Evolutionary conservation across 2,888 invertebrate species (phyloP), one percentile per base, ranked within the genome.

Genomic region (Ophion costatus): DNA sequence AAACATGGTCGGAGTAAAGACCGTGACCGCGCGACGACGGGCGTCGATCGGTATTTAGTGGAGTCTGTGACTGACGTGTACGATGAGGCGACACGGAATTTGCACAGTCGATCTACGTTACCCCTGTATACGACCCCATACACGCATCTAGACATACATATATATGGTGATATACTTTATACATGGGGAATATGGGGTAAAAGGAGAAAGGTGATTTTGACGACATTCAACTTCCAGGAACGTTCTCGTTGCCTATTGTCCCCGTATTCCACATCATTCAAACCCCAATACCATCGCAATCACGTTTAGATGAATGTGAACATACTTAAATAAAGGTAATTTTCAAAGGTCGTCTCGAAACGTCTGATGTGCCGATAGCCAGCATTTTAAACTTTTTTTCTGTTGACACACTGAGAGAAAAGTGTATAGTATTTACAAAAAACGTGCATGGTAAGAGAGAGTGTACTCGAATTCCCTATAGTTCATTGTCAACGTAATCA

Each of bases 41-140:
- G 86, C 82, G 90, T 89, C 90, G 92, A 92, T 93, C 91, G 91
- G 92, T 93, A 93, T 93, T 93, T 93, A 93, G 92, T 92, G 91
- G 92, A 89, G 91, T 87, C 93, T 93, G 93, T 90, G 89, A 90
- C 88, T 93, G 92, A 93, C 92, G 88, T 90, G 90, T 91, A 92
- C 90, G 90, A 90, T 89, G 82, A 82, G 80, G 82, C 80, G 80
- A 86, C 82, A 75, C 74, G 86, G 79, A 82, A 83, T 85, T 89
- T 87, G 89, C 89, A 79, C 64, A 81, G 74, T 59, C 61, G 69
- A 56, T 67, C 80, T 76, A 56, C 69, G n/a, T 56, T 45, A 11
- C 22, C 6, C n/a, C 29, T 29, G 7, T 38, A n/a, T 63, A 69
- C 70, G 56, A 51, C 51, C 51, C 70, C 24, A 29, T 22, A 20